These are phyloP conservation scores for Simalia tracyae DNA, from an alignment of 2,797 vertebrate genomes.

Conservation along the genomic window DNA sequence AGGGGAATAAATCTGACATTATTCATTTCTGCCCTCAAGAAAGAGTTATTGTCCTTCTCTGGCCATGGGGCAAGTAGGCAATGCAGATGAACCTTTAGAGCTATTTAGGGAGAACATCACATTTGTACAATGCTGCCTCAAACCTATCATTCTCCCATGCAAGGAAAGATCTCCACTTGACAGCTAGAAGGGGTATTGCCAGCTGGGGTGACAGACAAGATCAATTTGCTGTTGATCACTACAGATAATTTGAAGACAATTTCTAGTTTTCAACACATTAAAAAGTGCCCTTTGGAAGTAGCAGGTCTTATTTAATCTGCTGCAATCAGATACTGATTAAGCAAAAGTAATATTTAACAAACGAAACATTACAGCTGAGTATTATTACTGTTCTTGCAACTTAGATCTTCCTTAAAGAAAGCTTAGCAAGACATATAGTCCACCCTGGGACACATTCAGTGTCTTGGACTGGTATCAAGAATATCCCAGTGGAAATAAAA, in stretches of 20 bases:
- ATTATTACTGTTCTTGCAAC: neutral
- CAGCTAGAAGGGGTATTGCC: neutral
- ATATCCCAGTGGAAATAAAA: neutral
- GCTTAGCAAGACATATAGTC: conserved; percentile 1
- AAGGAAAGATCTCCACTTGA: neutral
- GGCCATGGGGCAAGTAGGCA: neutral
- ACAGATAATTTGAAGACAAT: neutral
- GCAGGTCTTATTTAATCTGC: neutral
- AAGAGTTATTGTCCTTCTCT: neutral
- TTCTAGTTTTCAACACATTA: neutral
- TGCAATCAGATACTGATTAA: conserved; percentile 2
- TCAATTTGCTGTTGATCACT: neutral
- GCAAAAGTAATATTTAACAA: conserved; percentile 7
- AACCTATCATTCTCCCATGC: neutral
- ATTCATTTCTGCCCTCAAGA: neutral
- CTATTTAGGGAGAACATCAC: neutral
- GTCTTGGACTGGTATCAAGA: neutral
- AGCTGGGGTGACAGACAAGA: neutral
- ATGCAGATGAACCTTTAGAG: neutral
- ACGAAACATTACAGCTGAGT: neutral
- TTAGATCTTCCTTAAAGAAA: neutral
- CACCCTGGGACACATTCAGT: neutral
- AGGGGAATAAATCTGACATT: neutral
- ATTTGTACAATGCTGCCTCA: neutral
- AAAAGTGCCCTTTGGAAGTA: neutral